These are phyloP conservation scores for Sipha flava DNA, from an alignment of 1,140 invertebrate species.

Conservation along the genomic window DNA sequence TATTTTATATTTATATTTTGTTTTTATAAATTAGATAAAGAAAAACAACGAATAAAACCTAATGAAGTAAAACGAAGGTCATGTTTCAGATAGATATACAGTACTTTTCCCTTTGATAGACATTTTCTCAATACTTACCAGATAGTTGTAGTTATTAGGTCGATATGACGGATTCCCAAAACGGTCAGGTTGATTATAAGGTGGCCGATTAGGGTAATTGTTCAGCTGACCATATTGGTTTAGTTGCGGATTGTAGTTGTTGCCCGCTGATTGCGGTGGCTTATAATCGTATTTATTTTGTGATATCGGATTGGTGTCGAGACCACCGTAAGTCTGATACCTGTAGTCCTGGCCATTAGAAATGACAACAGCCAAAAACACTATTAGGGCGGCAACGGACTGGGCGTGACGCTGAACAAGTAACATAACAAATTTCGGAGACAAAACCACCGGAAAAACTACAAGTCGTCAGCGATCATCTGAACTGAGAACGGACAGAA, in stretches of 20 bases:
- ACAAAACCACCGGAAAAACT: neutral
- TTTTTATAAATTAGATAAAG: too few relatives aligned
- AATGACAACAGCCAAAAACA: neutral
- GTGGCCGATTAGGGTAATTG: neutral
- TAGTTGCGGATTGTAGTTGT: neutral
- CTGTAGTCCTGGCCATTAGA: neutral
- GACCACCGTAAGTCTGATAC: neutral
- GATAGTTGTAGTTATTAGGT: slow-evolving; percentile 3
- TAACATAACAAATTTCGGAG: slow-evolving; percentile 24
- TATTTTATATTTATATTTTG: too few relatives aligned
- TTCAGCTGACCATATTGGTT: slow-evolving; percentile 19
- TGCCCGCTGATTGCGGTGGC: neutral
- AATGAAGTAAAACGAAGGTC: neutral
- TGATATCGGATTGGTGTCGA: neutral
- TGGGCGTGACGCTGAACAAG: slow-evolving; percentile 11
- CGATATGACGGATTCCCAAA: neutral
- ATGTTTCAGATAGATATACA: too few relatives aligned
- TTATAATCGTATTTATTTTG: neutral
- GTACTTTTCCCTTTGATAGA: too few relatives aligned
- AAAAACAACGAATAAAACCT: too few relatives aligned
- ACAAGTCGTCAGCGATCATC: neutral
- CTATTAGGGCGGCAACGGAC: neutral
- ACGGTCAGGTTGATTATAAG: neutral
- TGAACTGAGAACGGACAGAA: neutral
- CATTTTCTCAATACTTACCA: too few relatives aligned